A percentile compares a stretch with the other conserved stretches of the same genome.
Evolutionary conservation across 2,113 vertebrate species (phyloP).

Genomic region (Seriola aureovittata): DNA sequence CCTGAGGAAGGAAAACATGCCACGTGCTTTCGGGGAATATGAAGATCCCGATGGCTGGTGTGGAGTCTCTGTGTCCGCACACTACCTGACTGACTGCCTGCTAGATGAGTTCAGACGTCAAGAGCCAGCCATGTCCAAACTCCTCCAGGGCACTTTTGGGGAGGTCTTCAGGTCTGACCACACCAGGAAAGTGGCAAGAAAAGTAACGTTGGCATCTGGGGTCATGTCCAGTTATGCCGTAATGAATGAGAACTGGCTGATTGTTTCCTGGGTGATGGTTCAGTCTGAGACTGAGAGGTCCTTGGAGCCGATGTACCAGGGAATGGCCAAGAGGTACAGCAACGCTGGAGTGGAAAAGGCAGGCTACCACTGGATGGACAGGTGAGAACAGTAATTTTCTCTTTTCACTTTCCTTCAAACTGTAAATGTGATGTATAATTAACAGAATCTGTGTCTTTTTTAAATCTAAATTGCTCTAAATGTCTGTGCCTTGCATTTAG

Average conservation of each 20-base stretch:
- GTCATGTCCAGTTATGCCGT: not conserved
- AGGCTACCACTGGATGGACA: too few species aligned
- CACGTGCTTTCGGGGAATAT: too few species aligned
- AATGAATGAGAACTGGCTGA: constrained; percentile 9
- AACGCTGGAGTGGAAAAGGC: too few species aligned
- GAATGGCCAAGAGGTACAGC: too few species aligned
- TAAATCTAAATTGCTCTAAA: too few species aligned
- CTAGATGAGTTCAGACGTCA: not conserved
- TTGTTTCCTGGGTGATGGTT: not conserved
- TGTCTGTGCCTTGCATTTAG: too few species aligned
- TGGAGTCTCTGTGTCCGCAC: not conserved
- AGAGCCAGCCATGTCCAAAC: not conserved
- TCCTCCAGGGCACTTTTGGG: constrained; percentile 9
- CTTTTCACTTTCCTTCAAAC: too few species aligned
- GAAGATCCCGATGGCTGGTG: not conserved
- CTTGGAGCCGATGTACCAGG: not conserved
- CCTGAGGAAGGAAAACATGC: too few species aligned
- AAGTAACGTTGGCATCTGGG: not conserved
- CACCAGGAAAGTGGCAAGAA: not conserved
- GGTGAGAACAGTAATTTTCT: too few species aligned
- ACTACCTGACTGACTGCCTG: constrained; percentile 14
- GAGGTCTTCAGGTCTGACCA: constrained; percentile 8
- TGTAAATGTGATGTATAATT: too few species aligned
- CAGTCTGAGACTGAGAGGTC: not conserved
- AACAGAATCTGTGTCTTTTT: too few species aligned